phyloP scores from a whole-genome alignment of 23 tunicate species.

The Oikopleura dioica region DNA sequence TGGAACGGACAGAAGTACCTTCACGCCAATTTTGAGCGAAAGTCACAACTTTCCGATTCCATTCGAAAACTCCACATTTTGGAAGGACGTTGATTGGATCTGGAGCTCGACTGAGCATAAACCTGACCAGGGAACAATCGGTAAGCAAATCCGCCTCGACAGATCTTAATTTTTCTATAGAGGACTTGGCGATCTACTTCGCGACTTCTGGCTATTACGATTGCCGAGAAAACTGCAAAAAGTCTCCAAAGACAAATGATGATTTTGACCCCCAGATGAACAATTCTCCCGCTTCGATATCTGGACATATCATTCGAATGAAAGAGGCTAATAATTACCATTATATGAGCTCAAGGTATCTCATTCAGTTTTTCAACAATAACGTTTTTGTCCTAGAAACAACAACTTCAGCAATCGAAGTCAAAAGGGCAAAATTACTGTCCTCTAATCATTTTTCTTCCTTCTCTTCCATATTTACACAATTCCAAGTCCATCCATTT shows the following conservation, averaged over 20 bases:
- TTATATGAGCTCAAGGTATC: not conserved
- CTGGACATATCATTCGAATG: not conserved
- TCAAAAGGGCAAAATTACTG: constrained; percentile 68
- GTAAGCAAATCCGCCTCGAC: no score
- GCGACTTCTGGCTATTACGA: not conserved
- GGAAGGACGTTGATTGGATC: not conserved
- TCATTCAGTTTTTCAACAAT: not conserved
- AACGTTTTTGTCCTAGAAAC: constrained; percentile 32
- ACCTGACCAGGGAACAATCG: no score
- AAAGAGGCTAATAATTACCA: not conserved
- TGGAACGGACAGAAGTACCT: constrained; percentile 20
- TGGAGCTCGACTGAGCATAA: constrained; percentile 13
- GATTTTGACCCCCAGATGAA: not conserved
- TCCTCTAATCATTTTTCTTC: not conserved
- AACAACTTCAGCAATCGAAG: constrained; percentile 82
- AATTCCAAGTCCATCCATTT: no score
- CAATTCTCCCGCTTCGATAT: not conserved
- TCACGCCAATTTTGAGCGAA: not conserved
- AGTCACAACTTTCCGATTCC: constrained; percentile 5
- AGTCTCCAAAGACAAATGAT: not conserved
- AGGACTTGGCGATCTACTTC: not conserved
- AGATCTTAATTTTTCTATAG: no score
- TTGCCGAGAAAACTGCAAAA: not conserved
- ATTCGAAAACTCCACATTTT: not conserved
- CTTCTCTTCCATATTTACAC: not conserved